phyloP scores from a whole-genome alignment of 2,797 vertebrate genomes.

The Macroramphosus scolopax region DNA sequence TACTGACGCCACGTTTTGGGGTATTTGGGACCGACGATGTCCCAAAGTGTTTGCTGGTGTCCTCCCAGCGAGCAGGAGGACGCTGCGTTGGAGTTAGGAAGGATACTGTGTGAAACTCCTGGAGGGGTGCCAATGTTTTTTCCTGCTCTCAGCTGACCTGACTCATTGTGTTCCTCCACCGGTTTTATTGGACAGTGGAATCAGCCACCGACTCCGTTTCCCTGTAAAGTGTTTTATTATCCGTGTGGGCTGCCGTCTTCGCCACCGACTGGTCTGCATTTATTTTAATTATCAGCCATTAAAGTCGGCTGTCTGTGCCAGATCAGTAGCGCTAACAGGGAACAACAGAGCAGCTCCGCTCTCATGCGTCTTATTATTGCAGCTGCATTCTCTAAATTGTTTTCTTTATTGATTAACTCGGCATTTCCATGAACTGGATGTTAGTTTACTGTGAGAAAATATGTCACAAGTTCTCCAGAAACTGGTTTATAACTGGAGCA shows the following conservation, averaged over 20 bases:
- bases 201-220: conserved; percentile 8
- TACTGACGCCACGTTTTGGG: no score
- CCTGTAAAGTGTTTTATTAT: conserved; percentile 44
- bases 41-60: not conserved
- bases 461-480: no score
- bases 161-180: conserved; percentile 40
- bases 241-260: conserved; percentile 38
- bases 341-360: not conserved
- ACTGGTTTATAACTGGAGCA: no score
- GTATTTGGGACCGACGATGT: no score
- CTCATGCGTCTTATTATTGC: no score
- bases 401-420: no score
- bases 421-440: no score
- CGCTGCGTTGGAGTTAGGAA: conserved; percentile 16
- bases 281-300: conserved; percentile 36
- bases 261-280: conserved; percentile 9
- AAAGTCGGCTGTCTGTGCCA: conserved; percentile 14
- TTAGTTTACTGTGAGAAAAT: no score
- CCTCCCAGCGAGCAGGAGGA: not conserved
- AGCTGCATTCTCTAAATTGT: no score
- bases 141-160: conserved; percentile 61
- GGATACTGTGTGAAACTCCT: conserved; percentile 43
- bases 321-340: not conserved
- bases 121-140: conserved; percentile 47
- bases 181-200: conserved; percentile 48